Evolutionary conservation across 2,797 vertebrate species (phyloP), one percentile per base, ranked within the genome.

Genomic region (Sphenopsis melanotis): DNA sequence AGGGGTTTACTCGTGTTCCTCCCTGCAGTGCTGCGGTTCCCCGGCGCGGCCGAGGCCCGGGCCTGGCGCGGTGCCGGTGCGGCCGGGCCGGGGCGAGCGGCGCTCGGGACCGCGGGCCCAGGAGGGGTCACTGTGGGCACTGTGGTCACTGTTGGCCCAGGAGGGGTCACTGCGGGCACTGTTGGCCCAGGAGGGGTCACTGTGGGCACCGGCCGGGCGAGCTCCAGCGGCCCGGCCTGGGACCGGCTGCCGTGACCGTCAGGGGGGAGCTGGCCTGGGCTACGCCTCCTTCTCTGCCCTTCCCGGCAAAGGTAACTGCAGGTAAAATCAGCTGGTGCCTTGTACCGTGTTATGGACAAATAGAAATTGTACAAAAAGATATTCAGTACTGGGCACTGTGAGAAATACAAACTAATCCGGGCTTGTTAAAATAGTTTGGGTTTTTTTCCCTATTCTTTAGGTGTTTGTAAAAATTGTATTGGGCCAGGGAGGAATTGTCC

Each of bases 31-130:
- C 32, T 22, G 53, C 21, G 53, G 13, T 15, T 56, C 53, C 81
- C 75, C 89, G 69, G 89, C 94, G 92, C 34, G 27, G 27, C 20
- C 69, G 53, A 52, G 70, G 61, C 27, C 83, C 80, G 66, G 66
- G 83, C 13, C 97, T 97, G 87, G 36, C 24, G 56, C 24, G 32
- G 30, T 53, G 52, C 79, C 87, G 74, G 89, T 93, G 91, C 34
- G 27, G 27, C 20, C 70, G 50, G 49, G 72, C 53, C 32, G 53
- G 53, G 53, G 32, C 52, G 19, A 55, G 53, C 53, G 32, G 53
- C 20, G 59, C 27, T 82, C 80, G 50, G 66, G 74, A 81, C 12
- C 97, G 56, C 24, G 34, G 53, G 32, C 32, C 53, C 32, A n/a
- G 53, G 53, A n/a, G 53, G 29, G 30, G 52, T 32, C 52, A 53